phyloP scores from a whole-genome alignment of 2,113 vertebrate genomes.

The Mus musculus region DNA sequence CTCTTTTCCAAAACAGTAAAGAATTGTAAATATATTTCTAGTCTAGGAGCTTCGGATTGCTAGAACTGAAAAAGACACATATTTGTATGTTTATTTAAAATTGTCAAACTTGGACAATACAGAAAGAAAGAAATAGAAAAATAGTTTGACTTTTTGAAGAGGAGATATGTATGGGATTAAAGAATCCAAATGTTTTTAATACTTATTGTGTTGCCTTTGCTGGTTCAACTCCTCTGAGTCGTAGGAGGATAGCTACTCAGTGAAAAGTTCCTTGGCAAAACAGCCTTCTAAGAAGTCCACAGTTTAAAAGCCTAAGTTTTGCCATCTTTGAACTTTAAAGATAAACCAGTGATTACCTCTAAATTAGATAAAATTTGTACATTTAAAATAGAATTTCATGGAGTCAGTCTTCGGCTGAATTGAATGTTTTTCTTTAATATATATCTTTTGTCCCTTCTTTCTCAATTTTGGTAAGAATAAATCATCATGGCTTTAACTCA shows the following conservation, averaged over 20 bases:
- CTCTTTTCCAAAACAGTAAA: constrained; percentile 16
- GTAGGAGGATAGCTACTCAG: neutral
- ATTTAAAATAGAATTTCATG: constrained; percentile 38
- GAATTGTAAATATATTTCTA: neutral
- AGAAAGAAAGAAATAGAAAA: neutral
- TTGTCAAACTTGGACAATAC: neutral
- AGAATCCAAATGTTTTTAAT: neutral
- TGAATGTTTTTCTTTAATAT: neutral
- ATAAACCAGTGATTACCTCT: neutral
- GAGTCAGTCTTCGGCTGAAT: neutral
- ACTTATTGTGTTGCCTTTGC: neutral
- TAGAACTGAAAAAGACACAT: neutral
- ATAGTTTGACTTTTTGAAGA: neutral
- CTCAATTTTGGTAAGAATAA: neutral
- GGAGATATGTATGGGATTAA: neutral
- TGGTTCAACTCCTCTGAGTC: neutral
- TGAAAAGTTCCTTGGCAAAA: neutral
- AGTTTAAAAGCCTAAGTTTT: neutral
- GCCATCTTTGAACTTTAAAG: constrained; percentile 1
- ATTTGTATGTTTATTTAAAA: neutral
- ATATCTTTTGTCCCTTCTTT: neutral
- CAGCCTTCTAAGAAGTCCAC: neutral
- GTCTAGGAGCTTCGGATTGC: neutral
- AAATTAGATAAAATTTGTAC: neutral
- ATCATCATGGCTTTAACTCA: neutral